Conservation (phyloP, 2,797 vertebrate species). For the Enteromius anoplus region DNA sequence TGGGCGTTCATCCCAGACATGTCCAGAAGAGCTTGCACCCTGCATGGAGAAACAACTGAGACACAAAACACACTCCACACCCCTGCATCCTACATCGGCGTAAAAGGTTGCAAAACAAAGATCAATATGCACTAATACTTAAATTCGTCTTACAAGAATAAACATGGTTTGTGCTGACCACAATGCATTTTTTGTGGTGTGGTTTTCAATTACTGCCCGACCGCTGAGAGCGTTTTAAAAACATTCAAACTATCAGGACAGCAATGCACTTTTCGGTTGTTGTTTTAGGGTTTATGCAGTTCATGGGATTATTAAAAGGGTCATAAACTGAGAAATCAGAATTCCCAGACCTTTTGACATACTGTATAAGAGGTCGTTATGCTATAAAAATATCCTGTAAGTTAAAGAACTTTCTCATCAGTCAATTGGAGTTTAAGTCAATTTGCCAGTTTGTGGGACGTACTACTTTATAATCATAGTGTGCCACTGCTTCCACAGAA, state of each 20-base stretch:
- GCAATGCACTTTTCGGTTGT: background rate
- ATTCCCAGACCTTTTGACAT: too few relatives aligned
- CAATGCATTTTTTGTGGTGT: background rate
- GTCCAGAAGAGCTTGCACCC: constrained; percentile 81
- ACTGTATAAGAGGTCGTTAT: too few relatives aligned
- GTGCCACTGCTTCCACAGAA: too few relatives aligned
- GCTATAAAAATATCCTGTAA: too few relatives aligned
- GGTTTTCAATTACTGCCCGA: background rate
- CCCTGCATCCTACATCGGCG: background rate
- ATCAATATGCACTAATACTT: constrained; percentile 20
- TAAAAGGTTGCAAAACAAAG: background rate
- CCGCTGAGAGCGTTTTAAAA: background rate
- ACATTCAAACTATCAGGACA: background rate
- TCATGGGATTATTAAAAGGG: background rate
- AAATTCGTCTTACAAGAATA: background rate
- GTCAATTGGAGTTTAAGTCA: too few relatives aligned
- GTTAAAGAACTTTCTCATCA: too few relatives aligned
- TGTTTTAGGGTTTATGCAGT: background rate
- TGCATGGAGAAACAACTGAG: background rate
- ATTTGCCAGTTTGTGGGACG: too few relatives aligned
- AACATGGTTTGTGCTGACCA: constrained; percentile 10
- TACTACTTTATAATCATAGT: too few relatives aligned
- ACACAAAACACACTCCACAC: background rate
- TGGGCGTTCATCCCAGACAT: constrained; percentile 70
- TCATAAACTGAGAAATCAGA: too few relatives aligned